Evolutionary conservation across 2,113 vertebrate species (phyloP), one percentile per base, ranked within the genome.

Genomic region (Chaetops frenatus): DNA sequence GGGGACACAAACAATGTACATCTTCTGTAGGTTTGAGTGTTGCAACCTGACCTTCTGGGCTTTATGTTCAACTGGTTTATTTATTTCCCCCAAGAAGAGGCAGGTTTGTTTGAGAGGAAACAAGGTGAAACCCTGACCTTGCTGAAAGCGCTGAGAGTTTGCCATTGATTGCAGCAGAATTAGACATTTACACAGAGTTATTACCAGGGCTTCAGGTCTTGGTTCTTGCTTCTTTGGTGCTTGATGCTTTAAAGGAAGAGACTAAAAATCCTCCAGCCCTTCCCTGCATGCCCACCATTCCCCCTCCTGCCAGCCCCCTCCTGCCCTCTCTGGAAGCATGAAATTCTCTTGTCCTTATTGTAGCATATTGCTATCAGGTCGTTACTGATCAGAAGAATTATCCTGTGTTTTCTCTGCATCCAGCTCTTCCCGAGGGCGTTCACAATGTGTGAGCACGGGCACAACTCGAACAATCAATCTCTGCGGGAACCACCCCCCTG

Each of bases 51-150:
- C 92, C 95, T 71, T 3, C 29, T 0, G 23, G 83, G 87, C 88
- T 57, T 31, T 9, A 9, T 82, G 83, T 78, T 71, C 79, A 12
- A 2, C 60, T 17, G 88, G 7, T 80, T 92, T 94, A 90, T 94
- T 97, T 93, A 88, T 95, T 74, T 79, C 53, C 57, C 57, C 56
- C 48, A 12, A 51, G 88, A 95, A 88, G 31, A 92, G 82, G 84
- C 91, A 65, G 94, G 60, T 77, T 64, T 74, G 74, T 74, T 48
- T 20, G 76, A 78, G 72, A 69, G 44, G 82, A 88, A 88, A 92
- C 71, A 78, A 95, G 93, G 88, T 86, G 90, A 93, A 92, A 71
- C n/a, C 69, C 51, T 78, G 93, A 94, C 94, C 94, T 88, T n/a
- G 25, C 76, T 73, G 90, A 47, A 56, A 86, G 88, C 29, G 0